Evolutionary conservation across 30 jellyfish, hydroid and myxozoan genomes (phyloP).

Genomic region (Hydra vulgaris): DNA sequence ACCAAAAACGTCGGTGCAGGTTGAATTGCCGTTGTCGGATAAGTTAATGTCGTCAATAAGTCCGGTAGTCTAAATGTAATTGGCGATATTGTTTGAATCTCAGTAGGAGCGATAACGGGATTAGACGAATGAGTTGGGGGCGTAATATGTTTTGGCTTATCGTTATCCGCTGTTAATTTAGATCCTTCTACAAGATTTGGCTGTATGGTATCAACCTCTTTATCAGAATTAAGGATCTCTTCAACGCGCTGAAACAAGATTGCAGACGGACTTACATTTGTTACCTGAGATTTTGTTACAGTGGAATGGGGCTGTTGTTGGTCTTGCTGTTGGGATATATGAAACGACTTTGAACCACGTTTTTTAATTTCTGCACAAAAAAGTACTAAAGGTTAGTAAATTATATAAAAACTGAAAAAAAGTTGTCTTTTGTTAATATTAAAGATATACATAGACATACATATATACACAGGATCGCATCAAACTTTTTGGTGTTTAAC

Average conservation of each 20-base stretch:
- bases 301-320: conserved; percentile 6
- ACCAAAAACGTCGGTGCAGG: background rate
- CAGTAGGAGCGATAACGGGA: conserved; percentile 7
- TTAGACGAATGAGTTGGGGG: conserved; percentile 6
- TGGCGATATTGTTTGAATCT: background rate
- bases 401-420: no score
- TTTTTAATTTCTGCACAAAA: background rate
- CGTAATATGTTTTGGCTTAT: conserved; percentile 4
- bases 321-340: background rate
- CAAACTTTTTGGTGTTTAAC: no score
- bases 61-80: background rate
- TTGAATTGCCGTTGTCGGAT: background rate
- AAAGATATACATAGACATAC: no score
- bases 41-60: background rate
- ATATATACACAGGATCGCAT: no score
- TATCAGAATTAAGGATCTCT: conserved; percentile 35
- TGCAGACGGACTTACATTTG: conserved; percentile 11
- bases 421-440: no score
- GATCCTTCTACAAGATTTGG: background rate
- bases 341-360: background rate
- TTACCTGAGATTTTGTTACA: conserved; percentile 4
- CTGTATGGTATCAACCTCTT: conserved; percentile 14
- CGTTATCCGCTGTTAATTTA: background rate
- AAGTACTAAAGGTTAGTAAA: background rate
- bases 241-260: conserved; percentile 24